phyloP scores from a whole-genome alignment of 1,140 invertebrate species.

The Microplitis mediator region DNA sequence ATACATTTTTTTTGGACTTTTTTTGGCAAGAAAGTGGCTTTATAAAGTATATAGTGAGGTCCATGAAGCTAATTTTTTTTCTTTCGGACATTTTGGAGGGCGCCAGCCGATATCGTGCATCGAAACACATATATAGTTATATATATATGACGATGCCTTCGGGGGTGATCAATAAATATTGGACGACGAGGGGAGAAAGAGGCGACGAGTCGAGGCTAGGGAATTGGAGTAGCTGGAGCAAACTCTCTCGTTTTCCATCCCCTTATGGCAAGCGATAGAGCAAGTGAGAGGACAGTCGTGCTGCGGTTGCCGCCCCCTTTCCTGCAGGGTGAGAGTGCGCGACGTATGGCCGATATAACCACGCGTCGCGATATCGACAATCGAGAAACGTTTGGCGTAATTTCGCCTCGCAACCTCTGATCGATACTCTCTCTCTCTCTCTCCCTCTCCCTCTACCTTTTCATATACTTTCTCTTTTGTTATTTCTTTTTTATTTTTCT shows the following conservation, averaged over 20 bases:
- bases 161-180: conserved; percentile 63
- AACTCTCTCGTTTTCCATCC: neutral
- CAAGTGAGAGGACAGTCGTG: conserved; percentile 47
- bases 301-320: conserved; percentile 62
- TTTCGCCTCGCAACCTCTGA: conserved; percentile 33
- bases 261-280: neutral
- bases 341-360: conserved; percentile 53
- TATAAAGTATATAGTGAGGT: no score
- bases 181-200: conserved; percentile 48
- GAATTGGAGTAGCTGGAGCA: conserved; percentile 30
- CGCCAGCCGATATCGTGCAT: conserved; percentile 13
- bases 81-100: conserved; percentile 35
- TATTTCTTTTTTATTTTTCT: neutral
- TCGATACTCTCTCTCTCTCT: conserved; percentile 34
- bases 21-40: no score
- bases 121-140: conserved; percentile 6
- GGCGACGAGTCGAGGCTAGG: conserved; percentile 17
- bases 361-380: conserved; percentile 44
- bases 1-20: no score
- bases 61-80: conserved; percentile 18
- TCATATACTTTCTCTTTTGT: neutral
- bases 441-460: neutral
- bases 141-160: conserved; percentile 53
- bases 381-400: conserved; percentile 55
- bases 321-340: conserved; percentile 36